Evolutionary conservation across 1,140 invertebrate genomes (phyloP).

Genomic region (Heliothis virescens): DNA sequence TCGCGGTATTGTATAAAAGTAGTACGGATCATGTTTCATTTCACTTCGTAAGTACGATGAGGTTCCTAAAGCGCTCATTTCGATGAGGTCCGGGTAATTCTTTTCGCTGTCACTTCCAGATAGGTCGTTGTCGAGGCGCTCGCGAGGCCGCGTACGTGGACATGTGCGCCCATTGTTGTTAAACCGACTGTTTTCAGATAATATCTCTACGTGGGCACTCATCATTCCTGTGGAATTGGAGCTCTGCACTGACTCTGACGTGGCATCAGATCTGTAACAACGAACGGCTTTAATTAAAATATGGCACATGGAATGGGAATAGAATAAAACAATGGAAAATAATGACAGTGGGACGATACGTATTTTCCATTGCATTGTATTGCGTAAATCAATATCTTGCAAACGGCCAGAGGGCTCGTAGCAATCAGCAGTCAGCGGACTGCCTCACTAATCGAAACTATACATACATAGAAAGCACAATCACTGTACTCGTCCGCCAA

Average conservation of each 20-base stretch:
- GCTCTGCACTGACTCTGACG: conserved; percentile 77
- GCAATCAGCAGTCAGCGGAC: conserved; percentile 14
- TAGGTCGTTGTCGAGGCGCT: conserved; percentile 86
- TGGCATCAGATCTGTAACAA: conserved; percentile 78
- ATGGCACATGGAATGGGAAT: conserved; percentile 41
- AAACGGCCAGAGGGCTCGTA: conserved; percentile 34
- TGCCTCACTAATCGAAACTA: conserved; percentile 30
- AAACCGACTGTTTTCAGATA: conserved; percentile 84
- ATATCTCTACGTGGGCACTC: conserved; percentile 80
- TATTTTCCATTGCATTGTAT: conserved; percentile 18
- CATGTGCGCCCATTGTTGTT: conserved; percentile 78
- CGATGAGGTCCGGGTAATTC: conserved; percentile 90
- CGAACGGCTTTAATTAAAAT: conserved; percentile 43
- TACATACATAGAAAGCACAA: conserved; percentile 24
- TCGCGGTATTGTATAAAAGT: conserved; percentile 88
- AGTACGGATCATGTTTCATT: conserved; percentile 77
- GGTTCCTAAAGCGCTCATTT: conserved; percentile 87
- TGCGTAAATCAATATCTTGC: conserved; percentile 16
- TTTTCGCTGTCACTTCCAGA: conserved; percentile 87
- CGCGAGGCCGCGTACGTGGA: conserved; percentile 71
- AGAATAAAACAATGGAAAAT: conserved; percentile 36
- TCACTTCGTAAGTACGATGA: conserved; percentile 76
- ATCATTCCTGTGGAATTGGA: conserved; percentile 77
- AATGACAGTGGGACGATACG: not conserved
- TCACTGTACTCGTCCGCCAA: not conserved